These are phyloP conservation scores for Ahaetulla prasina DNA, from an alignment of 2,113 vertebrate species.

Conservation along the genomic window DNA sequence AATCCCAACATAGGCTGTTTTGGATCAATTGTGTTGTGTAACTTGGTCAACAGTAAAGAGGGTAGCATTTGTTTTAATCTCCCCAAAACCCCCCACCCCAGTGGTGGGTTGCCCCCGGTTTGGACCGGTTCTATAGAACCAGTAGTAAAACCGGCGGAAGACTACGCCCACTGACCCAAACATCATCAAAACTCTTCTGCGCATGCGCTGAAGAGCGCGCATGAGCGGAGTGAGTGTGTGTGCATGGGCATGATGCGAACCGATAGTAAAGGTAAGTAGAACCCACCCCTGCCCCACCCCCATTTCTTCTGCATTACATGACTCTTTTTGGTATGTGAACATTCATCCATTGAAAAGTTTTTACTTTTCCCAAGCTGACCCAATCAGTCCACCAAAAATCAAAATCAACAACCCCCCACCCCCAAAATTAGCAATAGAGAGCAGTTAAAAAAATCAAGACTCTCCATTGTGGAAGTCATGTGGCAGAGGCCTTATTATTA, in stretches of 20 bases:
- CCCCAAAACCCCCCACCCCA: too few relatives aligned
- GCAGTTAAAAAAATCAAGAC: not conserved
- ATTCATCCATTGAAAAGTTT: not conserved
- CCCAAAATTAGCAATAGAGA: not conserved
- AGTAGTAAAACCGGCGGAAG: too few relatives aligned
- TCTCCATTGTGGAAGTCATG: not conserved
- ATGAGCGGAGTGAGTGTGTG: too few relatives aligned
- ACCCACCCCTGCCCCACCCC: too few relatives aligned
- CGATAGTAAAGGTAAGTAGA: too few relatives aligned
- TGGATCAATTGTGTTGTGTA: not conserved
- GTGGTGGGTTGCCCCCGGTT: too few relatives aligned
- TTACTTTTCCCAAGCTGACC: not conserved
- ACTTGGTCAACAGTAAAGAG: not conserved
- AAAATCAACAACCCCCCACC: not conserved
- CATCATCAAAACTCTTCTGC: too few relatives aligned
- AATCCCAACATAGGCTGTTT: not conserved
- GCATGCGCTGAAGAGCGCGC: too few relatives aligned
- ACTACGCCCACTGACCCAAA: too few relatives aligned
- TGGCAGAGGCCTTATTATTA: not conserved
- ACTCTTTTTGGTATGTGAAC: not conserved
- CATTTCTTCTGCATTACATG: not conserved
- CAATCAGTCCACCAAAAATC: not conserved
- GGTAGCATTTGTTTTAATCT: not conserved
- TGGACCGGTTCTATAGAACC: too few relatives aligned
- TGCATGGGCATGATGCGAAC: too few relatives aligned